A percentile compares a stretch with the other conserved stretches of the same genome.
Evolutionary conservation across 1,140 invertebrate species (phyloP).

Genomic region (Vollenhovia emeryi): DNA sequence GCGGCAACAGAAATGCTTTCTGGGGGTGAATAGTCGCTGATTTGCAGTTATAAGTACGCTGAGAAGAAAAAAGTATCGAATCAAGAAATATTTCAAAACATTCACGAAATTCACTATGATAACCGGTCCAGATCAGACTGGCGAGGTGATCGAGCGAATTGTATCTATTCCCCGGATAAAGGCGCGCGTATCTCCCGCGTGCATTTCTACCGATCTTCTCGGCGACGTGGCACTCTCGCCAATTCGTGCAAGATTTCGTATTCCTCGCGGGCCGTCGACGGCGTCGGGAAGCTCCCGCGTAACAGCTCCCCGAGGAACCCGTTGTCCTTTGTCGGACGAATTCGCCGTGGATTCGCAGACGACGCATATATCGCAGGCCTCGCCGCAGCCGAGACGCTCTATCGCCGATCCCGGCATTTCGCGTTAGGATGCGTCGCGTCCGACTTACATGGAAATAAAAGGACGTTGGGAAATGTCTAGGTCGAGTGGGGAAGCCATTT

Average conservation of each 20-base stretch:
- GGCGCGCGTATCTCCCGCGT: conserved; percentile 81
- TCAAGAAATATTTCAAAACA: too few species aligned
- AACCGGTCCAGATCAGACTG: background rate
- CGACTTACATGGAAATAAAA: conserved; percentile 3
- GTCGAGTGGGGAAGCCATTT: background rate
- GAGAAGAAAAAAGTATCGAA: too few species aligned
- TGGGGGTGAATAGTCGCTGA: too few species aligned
- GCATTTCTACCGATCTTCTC: conserved; percentile 87
- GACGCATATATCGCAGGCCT: conserved; percentile 89
- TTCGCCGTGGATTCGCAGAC: conserved; percentile 90
- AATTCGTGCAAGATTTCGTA: conserved; percentile 88
- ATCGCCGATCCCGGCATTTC: conserved; percentile 86
- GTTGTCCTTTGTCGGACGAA: conserved; percentile 87
- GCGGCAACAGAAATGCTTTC: too few species aligned
- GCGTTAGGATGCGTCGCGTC: conserved; percentile 86
- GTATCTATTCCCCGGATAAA: conserved; percentile 87
- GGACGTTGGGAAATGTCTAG: background rate
- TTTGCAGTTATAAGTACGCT: too few species aligned
- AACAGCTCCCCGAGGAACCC: conserved; percentile 89
- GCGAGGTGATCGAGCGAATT: conserved; percentile 88
- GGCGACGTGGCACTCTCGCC: conserved; percentile 89
- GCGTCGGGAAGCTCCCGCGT: conserved; percentile 88
- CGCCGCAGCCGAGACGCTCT: conserved; percentile 84
- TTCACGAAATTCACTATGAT: background rate
- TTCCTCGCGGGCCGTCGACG: conserved; percentile 88